phyloP scores from a whole-genome alignment of 2,888 invertebrate genomes.

The Carterocephalus palaemon region DNA sequence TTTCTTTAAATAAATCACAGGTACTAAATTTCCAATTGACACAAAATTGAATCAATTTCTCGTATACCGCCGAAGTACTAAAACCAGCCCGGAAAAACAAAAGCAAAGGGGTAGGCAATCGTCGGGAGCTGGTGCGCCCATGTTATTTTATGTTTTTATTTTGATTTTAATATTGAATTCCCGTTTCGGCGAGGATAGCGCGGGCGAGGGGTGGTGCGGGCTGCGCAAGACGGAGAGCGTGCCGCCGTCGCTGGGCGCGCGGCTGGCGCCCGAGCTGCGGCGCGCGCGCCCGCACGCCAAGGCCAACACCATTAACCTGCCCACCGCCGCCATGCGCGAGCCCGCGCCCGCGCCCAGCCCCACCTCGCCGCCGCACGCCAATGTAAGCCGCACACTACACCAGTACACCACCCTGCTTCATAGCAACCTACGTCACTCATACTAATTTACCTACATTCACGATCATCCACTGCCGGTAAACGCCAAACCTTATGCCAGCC shows the following conservation, averaged over 20 bases:
- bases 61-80: too few species aligned
- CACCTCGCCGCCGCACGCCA: slow-evolving; percentile 64
- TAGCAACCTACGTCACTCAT: too few species aligned
- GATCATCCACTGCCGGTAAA: too few species aligned
- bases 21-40: too few species aligned
- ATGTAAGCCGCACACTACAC: slow-evolving; percentile 53
- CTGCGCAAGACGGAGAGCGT: slow-evolving; percentile 70
- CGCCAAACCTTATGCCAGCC: too few species aligned
- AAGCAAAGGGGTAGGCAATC: too few species aligned
- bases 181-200: slow-evolving; percentile 59
- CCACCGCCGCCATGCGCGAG: slow-evolving; percentile 61
- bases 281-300: slow-evolving; percentile 68
- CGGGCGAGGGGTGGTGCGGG: slow-evolving; percentile 61
- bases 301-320: slow-evolving; percentile 81
- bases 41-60: too few species aligned
- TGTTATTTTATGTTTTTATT: slow-evolving; percentile 49
- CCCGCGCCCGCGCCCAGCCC: slow-evolving; percentile 57
- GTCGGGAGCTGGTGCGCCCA: slow-evolving; percentile 53
- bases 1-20: too few species aligned
- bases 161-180: slow-evolving; percentile 51
- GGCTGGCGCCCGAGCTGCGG: slow-evolving; percentile 56
- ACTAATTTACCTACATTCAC: too few species aligned
- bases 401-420: too few species aligned
- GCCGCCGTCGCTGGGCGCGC: slow-evolving; percentile 59
- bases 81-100: too few species aligned